Evolutionary conservation across 2,888 invertebrate genomes (phyloP).

Genomic region (Amphimallon solstitiale): DNA sequence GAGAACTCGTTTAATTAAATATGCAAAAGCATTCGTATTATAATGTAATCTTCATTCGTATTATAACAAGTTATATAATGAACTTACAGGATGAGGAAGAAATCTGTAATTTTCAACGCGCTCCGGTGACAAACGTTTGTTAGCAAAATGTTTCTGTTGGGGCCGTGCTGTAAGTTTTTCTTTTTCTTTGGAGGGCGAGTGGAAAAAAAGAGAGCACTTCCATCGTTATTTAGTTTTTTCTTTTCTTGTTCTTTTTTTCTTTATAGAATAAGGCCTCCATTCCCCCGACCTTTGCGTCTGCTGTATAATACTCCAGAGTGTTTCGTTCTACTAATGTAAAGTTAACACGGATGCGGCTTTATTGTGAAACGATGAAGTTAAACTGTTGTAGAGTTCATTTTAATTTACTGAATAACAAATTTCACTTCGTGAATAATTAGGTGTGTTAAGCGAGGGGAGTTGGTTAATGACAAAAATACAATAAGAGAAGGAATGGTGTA

Average conservation of each 20-base stretch:
- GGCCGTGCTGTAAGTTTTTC: neutral
- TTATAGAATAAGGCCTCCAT: too few species aligned
- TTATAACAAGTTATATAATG: constrained; percentile 29
- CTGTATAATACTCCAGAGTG: neutral
- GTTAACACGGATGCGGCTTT: neutral
- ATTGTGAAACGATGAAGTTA: constrained; percentile 25
- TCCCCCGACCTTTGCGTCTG: too few species aligned
- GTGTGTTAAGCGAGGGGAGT: constrained; percentile 1
- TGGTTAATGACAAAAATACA: neutral
- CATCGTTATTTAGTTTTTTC: neutral
- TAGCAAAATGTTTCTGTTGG: too few species aligned
- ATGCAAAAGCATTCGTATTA: constrained; percentile 40
- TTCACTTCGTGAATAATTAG: constrained; percentile 24
- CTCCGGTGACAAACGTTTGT: too few species aligned
- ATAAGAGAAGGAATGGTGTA: neutral
- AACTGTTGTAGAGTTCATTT: constrained; percentile 20
- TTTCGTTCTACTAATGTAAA: neutral
- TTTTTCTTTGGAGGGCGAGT: neutral
- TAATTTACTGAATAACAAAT: constrained; percentile 26
- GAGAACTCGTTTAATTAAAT: constrained; percentile 35
- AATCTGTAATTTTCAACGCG: constrained; percentile 8
- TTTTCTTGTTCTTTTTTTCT: too few species aligned
- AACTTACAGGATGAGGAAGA: constrained; percentile 8
- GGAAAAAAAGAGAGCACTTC: too few species aligned
- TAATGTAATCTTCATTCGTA: constrained; percentile 38